Conservation (phyloP, 1,140 invertebrate species). For the Zaprionus lachaisei region DNA sequence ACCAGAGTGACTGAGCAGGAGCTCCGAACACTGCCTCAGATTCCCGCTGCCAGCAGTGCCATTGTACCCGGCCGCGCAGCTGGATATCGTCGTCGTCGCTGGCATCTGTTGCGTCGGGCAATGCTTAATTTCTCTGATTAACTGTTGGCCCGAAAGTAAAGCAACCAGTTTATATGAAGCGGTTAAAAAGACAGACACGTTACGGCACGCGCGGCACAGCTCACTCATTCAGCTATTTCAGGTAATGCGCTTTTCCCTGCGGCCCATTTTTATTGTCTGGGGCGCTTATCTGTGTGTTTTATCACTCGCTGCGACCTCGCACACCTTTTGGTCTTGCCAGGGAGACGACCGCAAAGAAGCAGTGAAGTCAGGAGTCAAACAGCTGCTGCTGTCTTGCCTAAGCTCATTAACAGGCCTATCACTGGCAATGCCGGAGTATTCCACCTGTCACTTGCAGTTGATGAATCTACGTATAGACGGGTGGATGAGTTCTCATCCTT, state of each 20-base stretch:
- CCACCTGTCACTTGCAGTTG: constrained; percentile 68
- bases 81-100: constrained; percentile 48
- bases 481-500: constrained; percentile 6
- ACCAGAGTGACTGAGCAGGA: constrained; percentile 31
- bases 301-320: constrained; percentile 32
- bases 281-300: constrained; percentile 45
- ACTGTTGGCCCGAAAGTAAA: constrained; percentile 47
- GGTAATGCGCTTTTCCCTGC: constrained; percentile 9
- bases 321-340: constrained; percentile 44
- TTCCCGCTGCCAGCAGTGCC: constrained; percentile 42
- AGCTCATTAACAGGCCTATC: constrained; percentile 70
- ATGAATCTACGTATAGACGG: constrained; percentile 6
- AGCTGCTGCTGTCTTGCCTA: constrained; percentile 31
- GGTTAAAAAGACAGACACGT: constrained; percentile 12
- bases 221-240: constrained; percentile 24
- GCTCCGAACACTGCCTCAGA: constrained; percentile 4
- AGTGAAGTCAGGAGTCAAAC: constrained; percentile 16
- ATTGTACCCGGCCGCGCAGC: constrained; percentile 57
- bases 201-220: constrained; percentile 36
- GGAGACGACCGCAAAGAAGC: constrained; percentile 54
- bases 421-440: constrained; percentile 54
- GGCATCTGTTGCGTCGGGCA: constrained; percentile 32
- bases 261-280: constrained; percentile 36
- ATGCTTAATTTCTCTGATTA: constrained; percentile 76
- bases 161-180: constrained; percentile 11